Conservation (phyloP, 2,113 vertebrate genomes). For the Nestor notabilis region DNA sequence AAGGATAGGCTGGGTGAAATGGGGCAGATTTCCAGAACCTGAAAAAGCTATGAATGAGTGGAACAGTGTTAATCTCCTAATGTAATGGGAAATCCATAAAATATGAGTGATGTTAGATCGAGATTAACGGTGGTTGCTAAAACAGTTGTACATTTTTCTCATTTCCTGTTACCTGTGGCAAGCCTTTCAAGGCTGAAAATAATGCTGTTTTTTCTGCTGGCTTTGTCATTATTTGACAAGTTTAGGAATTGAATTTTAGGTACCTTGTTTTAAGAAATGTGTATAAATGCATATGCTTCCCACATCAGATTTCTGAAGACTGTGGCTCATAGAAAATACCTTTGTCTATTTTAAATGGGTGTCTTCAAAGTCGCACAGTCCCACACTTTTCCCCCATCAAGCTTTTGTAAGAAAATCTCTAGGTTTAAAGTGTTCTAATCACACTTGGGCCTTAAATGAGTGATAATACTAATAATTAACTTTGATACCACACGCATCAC, state of each 20-base stretch:
- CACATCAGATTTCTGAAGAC: not conserved
- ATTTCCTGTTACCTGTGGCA: slow-evolving; percentile 39
- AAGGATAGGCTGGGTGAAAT: not conserved
- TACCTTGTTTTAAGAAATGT: not conserved
- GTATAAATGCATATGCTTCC: not conserved
- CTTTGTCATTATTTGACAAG: not conserved
- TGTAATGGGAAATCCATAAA: slow-evolving; percentile 14
- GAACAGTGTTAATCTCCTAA: slow-evolving; percentile 15
- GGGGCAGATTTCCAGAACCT: not conserved
- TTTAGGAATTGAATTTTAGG: not conserved
- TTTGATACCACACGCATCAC: not conserved
- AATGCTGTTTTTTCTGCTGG: not conserved
- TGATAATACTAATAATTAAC: not conserved
- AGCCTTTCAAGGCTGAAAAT: slow-evolving; percentile 6
- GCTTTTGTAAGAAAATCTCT: not conserved
- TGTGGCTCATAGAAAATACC: not conserved
- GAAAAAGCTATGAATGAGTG: not conserved
- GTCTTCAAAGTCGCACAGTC: not conserved
- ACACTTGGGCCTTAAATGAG: not conserved
- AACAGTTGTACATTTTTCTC: slow-evolving; percentile 44
- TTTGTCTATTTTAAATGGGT: not conserved
- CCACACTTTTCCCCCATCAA: not conserved
- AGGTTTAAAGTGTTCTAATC: not conserved
- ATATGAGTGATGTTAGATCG: slow-evolving; percentile 26
- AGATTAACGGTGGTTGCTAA: slow-evolving; percentile 15